A percentile compares a stretch with the other conserved stretches of the same genome.
These are phyloP conservation scores for Sinohyriopsis cumingii DNA, from an alignment of 2,888 invertebrate species.

Conservation along the genomic window DNA sequence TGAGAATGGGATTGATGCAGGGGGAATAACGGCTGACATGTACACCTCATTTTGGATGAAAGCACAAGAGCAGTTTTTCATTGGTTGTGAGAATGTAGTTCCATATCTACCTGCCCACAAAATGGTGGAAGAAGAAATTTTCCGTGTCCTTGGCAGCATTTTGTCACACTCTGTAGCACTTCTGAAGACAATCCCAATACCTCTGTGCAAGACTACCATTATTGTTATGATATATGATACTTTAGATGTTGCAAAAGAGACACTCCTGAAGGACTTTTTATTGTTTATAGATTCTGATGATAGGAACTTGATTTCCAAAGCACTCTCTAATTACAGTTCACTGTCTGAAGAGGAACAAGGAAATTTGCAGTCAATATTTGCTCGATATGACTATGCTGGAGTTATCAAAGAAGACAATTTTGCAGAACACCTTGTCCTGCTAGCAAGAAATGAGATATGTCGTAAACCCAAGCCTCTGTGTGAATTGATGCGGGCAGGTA, in stretches of 20 bases:
- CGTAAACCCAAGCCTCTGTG: constrained; percentile 28
- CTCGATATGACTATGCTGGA: constrained; percentile 26
- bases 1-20: constrained; percentile 34
- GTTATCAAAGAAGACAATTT: constrained; percentile 20
- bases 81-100: constrained; percentile 19
- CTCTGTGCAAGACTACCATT: constrained; percentile 28
- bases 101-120: constrained; percentile 29
- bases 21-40: constrained; percentile 32
- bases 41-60: constrained; percentile 35
- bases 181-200: constrained; percentile 27
- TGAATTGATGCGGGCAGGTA: constrained; percentile 27
- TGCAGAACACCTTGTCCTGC: constrained; percentile 21
- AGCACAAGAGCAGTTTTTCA: constrained; percentile 19
- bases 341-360: constrained; percentile 20
- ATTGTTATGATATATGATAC: constrained; percentile 26
- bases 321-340: constrained; percentile 15
- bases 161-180: constrained; percentile 33
- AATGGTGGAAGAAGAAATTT: constrained; percentile 28
- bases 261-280: constrained; percentile 30
- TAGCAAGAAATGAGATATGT: constrained; percentile 27
- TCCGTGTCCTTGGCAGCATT: constrained; percentile 28
- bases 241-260: constrained; percentile 25
- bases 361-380: constrained; percentile 24
- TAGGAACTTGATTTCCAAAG: constrained; percentile 15
- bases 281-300: constrained; percentile 27